Evolutionary conservation across 2,113 vertebrate species (phyloP).

Genomic region (Craseonycteris thonglongyai): DNA sequence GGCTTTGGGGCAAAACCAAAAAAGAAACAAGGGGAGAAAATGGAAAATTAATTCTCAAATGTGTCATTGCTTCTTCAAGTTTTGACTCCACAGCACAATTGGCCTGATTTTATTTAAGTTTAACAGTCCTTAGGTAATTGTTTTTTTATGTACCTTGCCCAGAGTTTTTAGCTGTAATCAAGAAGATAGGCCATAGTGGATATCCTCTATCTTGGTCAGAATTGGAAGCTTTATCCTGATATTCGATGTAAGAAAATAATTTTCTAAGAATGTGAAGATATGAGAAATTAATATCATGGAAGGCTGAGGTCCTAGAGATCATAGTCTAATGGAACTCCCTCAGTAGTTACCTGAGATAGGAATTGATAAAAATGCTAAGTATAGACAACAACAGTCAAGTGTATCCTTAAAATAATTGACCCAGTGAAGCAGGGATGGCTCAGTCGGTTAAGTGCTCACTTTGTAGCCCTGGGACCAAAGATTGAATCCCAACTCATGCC

Average conservation of each 20-base stretch:
- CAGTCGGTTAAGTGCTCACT: no score
- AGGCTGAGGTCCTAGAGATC: not conserved
- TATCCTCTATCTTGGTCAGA: not conserved
- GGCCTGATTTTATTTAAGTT: not conserved
- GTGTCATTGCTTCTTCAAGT: not conserved
- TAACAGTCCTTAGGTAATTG: not conserved
- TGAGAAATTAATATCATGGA: constrained; percentile 1
- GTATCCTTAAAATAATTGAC: constrained; percentile 53
- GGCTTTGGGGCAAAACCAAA: not conserved
- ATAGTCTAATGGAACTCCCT: not conserved
- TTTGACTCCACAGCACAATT: not conserved
- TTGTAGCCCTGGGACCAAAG: no score
- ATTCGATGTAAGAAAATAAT: not conserved
- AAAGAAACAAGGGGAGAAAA: not conserved
- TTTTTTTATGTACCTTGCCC: not conserved
- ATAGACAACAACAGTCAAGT: constrained; percentile 35
- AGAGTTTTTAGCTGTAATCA: not conserved
- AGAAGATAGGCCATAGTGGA: not conserved
- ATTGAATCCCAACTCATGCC: no score
- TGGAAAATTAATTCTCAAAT: not conserved
- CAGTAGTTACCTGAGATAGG: not conserved
- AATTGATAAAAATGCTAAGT: not conserved
- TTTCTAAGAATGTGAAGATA: not conserved
- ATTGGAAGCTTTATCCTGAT: not conserved
- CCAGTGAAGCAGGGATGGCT: no score